Base-by-base conservation (phyloP, 35 echinoderm and acorn worm genomes). In the Apostichopus parvimensis region DNA sequence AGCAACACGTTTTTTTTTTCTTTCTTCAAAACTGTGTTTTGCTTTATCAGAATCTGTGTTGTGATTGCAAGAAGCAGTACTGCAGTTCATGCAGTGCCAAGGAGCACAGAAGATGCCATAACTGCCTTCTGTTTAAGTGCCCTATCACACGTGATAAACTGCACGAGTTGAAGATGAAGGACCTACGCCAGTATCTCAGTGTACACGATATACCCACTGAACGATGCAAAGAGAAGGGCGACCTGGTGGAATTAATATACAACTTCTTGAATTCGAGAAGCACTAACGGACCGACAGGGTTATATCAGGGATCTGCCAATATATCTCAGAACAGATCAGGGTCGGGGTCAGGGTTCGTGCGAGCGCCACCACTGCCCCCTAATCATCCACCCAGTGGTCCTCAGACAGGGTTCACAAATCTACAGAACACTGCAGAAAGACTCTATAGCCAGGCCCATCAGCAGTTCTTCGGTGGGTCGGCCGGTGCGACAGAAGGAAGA, bases 11-110 rank as follows among this genome's bases (percentile, higher is more conserved):
- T 22, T 75, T 14, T 15, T n/a, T 21, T n/a, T 8, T 56, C 59
- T 55, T 20, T 6, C 8, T 34, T 57, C 7, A 83, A 57, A 17
- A 83, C 82, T 75, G 17, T 75, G 6, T 26, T 52, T 72, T 72
- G 10, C 56, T 71, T 71, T 88, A 64, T 72, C 12, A 91, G 89
- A 77, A 91, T 15, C 59, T 91, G 54, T 91, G 89, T 66, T 61
- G 72, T 91, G 89, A 91, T n/a, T 91, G 89, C 89, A 91, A 91
- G 77, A 91, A 91, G 68, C 77, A 91, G 73, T 91, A 91, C 75
- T 91, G 89, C 75, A 91, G 57, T 79, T 72, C 71, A 23, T 91
- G 89, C 73, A 91, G 72, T 77, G 77, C 71, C 73, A 91, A 79
- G n/a, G 89, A 91, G 77, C 53, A 78, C 73, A 91, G 73, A 79